Base-by-base conservation (phyloP, 2,113 vertebrate species). In the Eidolon helvum region DNA sequence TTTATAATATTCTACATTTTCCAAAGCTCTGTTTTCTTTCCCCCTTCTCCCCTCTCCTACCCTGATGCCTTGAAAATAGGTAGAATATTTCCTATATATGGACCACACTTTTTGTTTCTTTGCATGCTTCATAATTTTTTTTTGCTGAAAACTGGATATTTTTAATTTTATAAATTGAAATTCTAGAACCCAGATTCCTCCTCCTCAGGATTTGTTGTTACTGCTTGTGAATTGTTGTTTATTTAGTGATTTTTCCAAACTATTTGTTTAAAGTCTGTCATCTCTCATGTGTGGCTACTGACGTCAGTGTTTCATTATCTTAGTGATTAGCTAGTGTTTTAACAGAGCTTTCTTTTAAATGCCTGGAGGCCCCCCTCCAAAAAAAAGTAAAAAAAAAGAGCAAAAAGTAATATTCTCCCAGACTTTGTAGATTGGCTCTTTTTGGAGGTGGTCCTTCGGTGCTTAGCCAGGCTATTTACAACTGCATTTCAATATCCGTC, bases 1-100 rank as follows among this genome's bases (percentile, higher is more conserved):
- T 75, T 68, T 50, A 90, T 78, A 66, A 61, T 80, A 84, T 28
- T 61, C 69, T 85, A 66, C n/a, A 89, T 90, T 95, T 93, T 15
- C 63, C 87, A 77, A 72, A 91, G 21, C 10, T 50, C 53, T 38
- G 4, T 82, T 89, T 91, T 43, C 30, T 94, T 3, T 43, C 9
- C 24, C 80, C 21, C 8, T 53, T 3, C 12, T 43, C 14, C 22
- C 16, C 1, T 43, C 43, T 14, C 50, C 7, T 4, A 40, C 40
- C 43, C 61, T 48, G 53, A 86, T 65, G 57, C n/a, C 92, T 74
- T 40, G 12, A 72, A 30, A 90, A 59, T n/a, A 83, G 38, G 48
- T 79, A 78, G 85, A 40, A 48, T 57, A 87, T 77, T 77, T 50
- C 30, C 74, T 77, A 50, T n/a, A 53, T 77, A 53, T n/a, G 74